Conservation (phyloP, 2,797 vertebrate genomes). For the Pempheris klunzingeri region DNA sequence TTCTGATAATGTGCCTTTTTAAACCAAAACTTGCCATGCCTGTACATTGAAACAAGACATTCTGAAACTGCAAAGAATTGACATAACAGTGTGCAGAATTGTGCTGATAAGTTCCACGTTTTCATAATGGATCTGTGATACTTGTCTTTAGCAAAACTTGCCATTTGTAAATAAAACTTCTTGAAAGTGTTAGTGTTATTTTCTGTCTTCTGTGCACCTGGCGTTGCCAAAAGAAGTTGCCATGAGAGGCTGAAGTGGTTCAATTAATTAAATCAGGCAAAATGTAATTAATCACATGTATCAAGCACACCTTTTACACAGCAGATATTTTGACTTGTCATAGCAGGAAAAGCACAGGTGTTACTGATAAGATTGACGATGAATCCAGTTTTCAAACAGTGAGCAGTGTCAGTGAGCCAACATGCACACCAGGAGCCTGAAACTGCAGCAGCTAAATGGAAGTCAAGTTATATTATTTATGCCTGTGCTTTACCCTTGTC, state of each 20-base stretch:
- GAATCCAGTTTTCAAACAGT: neutral
- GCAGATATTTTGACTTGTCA: neutral
- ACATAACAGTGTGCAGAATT: constrained; percentile 4
- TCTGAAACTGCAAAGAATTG: neutral
- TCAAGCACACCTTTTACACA: neutral
- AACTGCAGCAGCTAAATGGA: neutral
- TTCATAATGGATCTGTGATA: constrained; percentile 23
- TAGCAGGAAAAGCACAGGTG: neutral
- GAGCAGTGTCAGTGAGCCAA: neutral
- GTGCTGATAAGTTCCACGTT: neutral
- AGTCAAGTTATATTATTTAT: neutral
- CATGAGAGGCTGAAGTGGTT: neutral
- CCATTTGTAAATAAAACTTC: constrained; percentile 62
- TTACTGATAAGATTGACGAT: neutral
- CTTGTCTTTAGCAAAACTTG: constrained; percentile 1
- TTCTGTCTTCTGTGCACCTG: neutral
- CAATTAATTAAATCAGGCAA: neutral
- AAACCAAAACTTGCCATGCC: neutral
- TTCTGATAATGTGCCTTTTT: constrained; percentile 27
- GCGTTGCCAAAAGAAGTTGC: neutral
- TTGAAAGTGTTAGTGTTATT: constrained; percentile 14
- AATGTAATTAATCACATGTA: neutral
- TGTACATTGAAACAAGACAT: neutral
- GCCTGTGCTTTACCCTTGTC: neutral
- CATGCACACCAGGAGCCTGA: constrained; percentile 3